phyloP scores from a whole-genome alignment of 2,113 vertebrate genomes.

The Paramormyrops kingsleyae region DNA sequence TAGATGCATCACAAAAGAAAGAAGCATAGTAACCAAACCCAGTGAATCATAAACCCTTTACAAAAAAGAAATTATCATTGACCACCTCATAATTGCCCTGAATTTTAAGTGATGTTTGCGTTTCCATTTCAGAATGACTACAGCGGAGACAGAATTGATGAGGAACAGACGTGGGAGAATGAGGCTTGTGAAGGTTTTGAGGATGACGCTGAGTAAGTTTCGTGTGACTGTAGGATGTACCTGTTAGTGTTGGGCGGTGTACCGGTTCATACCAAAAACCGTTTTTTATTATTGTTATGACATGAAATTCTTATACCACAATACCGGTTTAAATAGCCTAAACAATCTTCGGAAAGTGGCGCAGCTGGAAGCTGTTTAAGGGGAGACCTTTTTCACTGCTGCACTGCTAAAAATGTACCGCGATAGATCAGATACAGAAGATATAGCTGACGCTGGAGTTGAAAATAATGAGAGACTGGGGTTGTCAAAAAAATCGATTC shows the following conservation, averaged over 20 bases:
- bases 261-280: neutral
- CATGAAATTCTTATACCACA: no score
- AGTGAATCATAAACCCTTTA: neutral
- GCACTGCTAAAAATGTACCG: no score
- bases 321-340: no score
- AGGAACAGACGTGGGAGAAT: conserved; percentile 5
- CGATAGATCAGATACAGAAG: no score
- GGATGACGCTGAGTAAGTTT: conserved; percentile 6
- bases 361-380: neutral
- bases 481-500: no score
- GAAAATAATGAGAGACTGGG: no score
- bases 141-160: conserved; percentile 1
- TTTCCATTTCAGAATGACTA: conserved; percentile 20
- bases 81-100: neutral
- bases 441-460: no score
- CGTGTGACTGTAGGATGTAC: neutral
- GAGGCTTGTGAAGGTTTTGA: neutral
- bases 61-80: neutral
- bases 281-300: neutral
- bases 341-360: neutral
- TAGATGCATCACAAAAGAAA: neutral
- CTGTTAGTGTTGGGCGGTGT: neutral
- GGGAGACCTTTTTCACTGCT: no score
- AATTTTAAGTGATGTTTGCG: neutral
- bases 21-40: neutral